phyloP scores from a whole-genome alignment of 2,797 vertebrate species.

The Tenualosa thibaudeaui region DNA sequence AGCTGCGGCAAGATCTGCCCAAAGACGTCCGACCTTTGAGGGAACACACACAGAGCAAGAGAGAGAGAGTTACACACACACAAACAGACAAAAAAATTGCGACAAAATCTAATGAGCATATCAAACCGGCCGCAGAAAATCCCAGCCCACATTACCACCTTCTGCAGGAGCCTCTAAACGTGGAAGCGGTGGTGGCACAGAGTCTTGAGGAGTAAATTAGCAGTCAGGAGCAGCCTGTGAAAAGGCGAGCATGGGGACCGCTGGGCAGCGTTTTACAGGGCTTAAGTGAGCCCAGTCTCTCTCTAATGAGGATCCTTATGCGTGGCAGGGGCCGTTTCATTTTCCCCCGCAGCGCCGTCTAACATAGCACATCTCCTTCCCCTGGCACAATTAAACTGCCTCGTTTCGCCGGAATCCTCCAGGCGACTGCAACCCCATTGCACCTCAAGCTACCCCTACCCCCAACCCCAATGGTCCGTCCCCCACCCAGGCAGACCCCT shows the following conservation, averaged over 20 bases:
- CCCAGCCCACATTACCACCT: neutral
- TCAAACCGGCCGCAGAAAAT: neutral
- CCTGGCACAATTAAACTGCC: conserved; percentile 70
- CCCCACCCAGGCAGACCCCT: conserved; percentile 30
- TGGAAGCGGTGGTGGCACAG: neutral
- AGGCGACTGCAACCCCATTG: neutral
- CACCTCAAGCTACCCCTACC: neutral
- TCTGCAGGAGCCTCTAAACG: neutral
- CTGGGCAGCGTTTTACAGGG: neutral
- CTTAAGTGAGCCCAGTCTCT: conserved; percentile 31
- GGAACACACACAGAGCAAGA: neutral
- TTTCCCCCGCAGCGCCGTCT: conserved; percentile 36
- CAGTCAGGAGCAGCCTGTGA: conserved; percentile 1
- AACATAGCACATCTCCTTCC: conserved; percentile 31
- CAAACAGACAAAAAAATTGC: neutral
- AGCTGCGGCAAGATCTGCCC: conserved; percentile 97
- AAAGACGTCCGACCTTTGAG: conserved; percentile 90
- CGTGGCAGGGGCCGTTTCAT: conserved; percentile 41
- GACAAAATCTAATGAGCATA: neutral
- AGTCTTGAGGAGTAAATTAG: conserved; percentile 22
- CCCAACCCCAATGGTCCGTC: conserved; percentile 29
- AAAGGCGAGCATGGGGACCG: neutral
- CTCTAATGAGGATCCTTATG: conserved; percentile 64
- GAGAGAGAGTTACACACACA: neutral
- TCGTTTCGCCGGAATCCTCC: conserved; percentile 66